phyloP scores from a whole-genome alignment of 2,113 vertebrate species.

The Rhinolophus ferrumequinum region DNA sequence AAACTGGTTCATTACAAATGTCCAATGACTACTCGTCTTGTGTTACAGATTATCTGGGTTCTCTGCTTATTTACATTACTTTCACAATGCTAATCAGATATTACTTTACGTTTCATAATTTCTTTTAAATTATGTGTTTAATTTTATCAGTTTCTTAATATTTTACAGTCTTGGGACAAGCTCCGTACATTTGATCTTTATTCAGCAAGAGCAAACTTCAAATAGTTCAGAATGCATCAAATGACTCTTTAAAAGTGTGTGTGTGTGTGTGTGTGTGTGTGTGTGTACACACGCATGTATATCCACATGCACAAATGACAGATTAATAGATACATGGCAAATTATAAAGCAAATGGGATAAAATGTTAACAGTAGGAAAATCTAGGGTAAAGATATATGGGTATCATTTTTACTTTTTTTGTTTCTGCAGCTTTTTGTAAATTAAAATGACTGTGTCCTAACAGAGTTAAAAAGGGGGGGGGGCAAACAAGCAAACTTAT shows the following conservation, averaged over 20 bases:
- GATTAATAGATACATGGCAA: background rate
- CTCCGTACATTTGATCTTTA: background rate
- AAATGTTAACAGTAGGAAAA: background rate
- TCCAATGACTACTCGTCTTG: background rate
- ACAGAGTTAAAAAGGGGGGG: background rate
- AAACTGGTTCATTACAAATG: background rate
- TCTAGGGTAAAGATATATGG: background rate
- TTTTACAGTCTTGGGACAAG: background rate
- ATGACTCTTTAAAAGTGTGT: background rate
- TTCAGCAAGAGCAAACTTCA: background rate
- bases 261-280: no score
- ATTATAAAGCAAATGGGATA: background rate
- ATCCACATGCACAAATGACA: background rate
- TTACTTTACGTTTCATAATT: background rate
- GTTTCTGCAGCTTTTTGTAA: background rate
- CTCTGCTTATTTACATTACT: background rate
- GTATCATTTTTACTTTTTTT: background rate
- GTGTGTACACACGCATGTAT: rapidly evolving
- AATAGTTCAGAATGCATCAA: background rate
- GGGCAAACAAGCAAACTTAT: background rate
- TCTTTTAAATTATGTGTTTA: constrained; percentile 10
- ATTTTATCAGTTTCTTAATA: constrained; percentile 6
- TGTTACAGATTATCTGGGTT: background rate
- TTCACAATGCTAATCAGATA: background rate
- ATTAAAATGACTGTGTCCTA: background rate